Base-by-base conservation (phyloP, 1,140 invertebrate genomes). In the Condylostylus longicornis region DNA sequence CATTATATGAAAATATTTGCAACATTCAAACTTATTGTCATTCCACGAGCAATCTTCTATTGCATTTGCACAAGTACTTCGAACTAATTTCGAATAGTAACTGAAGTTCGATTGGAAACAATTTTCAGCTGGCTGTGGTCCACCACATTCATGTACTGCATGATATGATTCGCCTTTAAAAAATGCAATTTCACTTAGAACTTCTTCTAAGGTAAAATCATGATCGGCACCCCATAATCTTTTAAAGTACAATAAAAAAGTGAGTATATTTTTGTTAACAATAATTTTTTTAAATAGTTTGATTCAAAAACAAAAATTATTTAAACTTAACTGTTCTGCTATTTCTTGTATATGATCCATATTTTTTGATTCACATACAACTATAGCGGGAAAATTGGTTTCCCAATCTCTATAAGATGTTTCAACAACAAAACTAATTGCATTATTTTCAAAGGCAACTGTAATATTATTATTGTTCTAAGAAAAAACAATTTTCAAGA, bases 371-470 rank as follows among this genome's bases (percentile, higher is more conserved):
- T 76, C 74, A 40, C 76, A 79, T 12, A 78, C 65, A 15, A 67
- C 66, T 27, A 80, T 54, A 0, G 75, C 66, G 1, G 78, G 76
- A 40, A 81, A 79, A 18, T 73, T 49, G 0, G 75, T 76, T 42
- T 72, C 57, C 76, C 77, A 81, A 39, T 77, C 67, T 12, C 75
- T 63, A 49, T 78, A 80, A 2, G 66, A 72, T 2, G 74, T 79
- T 41, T 80, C 77, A 12, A 74, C 70, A 5, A 74, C 76, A 46
- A 81, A 79, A 34, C 72, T 77, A 35, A 79, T 73, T 0, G 77
- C 64, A 53, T 58, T 60, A 20, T 61, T 56, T 32, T 56, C 48
- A 41, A 53, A 62, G 30, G 50, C 60, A 28, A 48, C 58, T 57
- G 17, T 35, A 46, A 32, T 28, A 19, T 7, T 18, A 1, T 18